Evolutionary conservation across 1,140 invertebrate genomes (phyloP).

Genomic region (Vollenhovia emeryi): DNA sequence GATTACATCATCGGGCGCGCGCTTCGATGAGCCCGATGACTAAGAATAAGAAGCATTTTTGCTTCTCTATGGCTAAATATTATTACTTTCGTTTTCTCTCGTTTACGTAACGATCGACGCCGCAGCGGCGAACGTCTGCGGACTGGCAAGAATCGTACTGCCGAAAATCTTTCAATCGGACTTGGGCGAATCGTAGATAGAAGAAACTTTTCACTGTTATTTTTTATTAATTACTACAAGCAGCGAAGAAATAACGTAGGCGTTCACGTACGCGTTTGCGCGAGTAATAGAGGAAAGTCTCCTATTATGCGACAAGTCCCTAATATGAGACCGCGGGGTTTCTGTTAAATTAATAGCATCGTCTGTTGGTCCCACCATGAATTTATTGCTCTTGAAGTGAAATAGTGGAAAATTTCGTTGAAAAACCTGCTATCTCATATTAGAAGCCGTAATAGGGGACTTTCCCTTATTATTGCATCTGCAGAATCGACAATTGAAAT

Average conservation of each 20-base stretch:
- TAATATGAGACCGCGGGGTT: too few species aligned
- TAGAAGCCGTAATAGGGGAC: too few species aligned
- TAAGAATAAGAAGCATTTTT: conserved; percentile 56
- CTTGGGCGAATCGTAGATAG: neutral
- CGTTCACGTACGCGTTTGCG: neutral
- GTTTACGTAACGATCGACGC: conserved; percentile 38
- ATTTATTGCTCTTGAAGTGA: too few species aligned
- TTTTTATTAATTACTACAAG: neutral
- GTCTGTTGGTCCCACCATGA: too few species aligned
- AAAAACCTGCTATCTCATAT: too few species aligned
- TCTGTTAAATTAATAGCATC: too few species aligned
- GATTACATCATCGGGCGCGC: conserved; percentile 44
- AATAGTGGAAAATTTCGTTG: too few species aligned
- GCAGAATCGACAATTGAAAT: neutral
- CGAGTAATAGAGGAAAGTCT: too few species aligned
- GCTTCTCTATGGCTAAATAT: conserved; percentile 46
- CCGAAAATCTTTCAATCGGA: neutral
- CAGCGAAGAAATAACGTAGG: neutral
- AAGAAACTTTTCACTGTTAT: neutral
- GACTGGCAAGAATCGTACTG: neutral
- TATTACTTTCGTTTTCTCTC: conserved; percentile 56
- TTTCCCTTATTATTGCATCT: neutral
- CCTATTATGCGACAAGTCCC: too few species aligned
- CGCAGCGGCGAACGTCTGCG: conserved; percentile 1
- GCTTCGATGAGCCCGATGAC: conserved; percentile 54